Conservation (phyloP, 1,140 invertebrate species). For the Aporrectodea caliginosa region DNA sequence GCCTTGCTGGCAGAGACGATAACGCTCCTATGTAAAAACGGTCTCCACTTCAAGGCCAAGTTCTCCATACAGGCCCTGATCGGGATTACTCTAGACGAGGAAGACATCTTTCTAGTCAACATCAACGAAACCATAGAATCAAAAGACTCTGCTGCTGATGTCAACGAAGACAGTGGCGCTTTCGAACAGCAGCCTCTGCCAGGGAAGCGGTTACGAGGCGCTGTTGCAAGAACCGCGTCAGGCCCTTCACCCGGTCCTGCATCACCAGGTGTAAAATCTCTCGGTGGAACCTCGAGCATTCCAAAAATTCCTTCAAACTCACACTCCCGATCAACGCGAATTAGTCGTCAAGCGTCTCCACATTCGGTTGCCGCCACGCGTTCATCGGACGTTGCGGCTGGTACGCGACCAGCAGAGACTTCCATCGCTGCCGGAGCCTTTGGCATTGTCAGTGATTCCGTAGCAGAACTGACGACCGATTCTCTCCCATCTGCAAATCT, state of each 20-base stretch:
- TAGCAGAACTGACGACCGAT: background rate
- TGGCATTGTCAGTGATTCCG: background rate
- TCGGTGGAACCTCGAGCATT: background rate
- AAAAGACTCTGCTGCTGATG: background rate
- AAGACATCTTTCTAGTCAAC: slow-evolving; percentile 19
- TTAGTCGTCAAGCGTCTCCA: background rate
- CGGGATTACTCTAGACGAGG: slow-evolving; percentile 25
- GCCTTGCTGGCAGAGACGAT: slow-evolving; percentile 19
- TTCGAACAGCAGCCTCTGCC: background rate
- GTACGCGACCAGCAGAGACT: background rate
- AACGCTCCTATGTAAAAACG: slow-evolving; percentile 20
- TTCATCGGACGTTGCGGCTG: background rate
- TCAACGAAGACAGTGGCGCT: background rate
- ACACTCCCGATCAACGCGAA: background rate
- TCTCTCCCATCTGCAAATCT: background rate
- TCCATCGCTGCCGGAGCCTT: background rate
- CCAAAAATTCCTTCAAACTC: background rate
- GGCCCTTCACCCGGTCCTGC: background rate
- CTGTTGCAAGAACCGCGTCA: background rate
- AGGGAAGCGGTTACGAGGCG: background rate
- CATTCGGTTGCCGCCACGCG: background rate
- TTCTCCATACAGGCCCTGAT: slow-evolving; percentile 25
- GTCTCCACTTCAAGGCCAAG: slow-evolving; percentile 8
- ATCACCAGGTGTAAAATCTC: background rate
- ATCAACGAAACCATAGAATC: slow-evolving; percentile 22